Percentiles rank a stretch among this genome's conserved stretches.
These are phyloP conservation scores for Mareca penelope DNA, from an alignment of 2,797 vertebrate species.

Conservation along the genomic window DNA sequence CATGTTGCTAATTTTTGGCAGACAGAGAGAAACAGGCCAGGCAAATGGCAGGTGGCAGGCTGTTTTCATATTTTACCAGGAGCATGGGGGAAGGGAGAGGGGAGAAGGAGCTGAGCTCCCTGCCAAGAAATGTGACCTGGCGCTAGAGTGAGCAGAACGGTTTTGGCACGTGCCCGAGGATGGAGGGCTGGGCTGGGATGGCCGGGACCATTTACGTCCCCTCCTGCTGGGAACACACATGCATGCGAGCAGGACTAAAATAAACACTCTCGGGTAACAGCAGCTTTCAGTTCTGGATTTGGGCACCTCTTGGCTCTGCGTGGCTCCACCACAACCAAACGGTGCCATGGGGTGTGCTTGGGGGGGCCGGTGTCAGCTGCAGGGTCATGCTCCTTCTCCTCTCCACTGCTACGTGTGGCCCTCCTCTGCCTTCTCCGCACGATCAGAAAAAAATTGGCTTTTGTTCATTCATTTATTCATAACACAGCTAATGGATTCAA, in stretches of 20 bases:
- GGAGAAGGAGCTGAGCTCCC: neutral
- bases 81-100: conserved; percentile 32
- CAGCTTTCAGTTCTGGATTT: neutral
- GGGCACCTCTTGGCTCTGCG: neutral
- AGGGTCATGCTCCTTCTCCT: neutral
- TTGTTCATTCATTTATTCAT: neutral
- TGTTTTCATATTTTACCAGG: conserved; percentile 48
- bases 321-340: neutral
- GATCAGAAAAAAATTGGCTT: neutral
- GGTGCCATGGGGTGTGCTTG: rapidly evolving
- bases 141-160: neutral
- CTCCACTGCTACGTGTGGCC: neutral
- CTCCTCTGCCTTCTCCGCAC: neutral
- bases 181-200: conserved; percentile 2
- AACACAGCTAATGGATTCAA: conserved; percentile 2
- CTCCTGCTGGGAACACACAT: neutral
- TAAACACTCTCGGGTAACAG: rapidly evolving
- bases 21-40: conserved; percentile 25
- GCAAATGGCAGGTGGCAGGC: conserved; percentile 70
- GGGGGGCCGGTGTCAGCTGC: rapidly evolving
- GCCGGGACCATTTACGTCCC: neutral
- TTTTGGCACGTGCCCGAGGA: neutral
- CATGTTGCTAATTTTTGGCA: conserved; percentile 68
- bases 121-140: conserved; percentile 45
- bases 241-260: neutral